phyloP scores from a whole-genome alignment of 2,797 vertebrate genomes.

The Macropus fuliginosus region DNA sequence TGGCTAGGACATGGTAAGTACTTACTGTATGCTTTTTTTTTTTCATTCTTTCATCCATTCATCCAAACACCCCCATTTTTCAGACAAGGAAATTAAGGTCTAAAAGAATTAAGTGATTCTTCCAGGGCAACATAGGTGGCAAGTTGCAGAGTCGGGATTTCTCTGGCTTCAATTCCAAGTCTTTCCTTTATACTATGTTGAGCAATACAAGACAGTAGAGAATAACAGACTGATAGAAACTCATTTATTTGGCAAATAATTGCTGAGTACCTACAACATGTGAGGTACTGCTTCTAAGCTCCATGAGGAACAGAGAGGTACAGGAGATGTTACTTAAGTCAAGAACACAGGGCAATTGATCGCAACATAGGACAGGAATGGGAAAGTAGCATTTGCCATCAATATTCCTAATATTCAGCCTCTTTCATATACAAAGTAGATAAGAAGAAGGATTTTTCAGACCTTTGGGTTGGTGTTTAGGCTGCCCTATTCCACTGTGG shows the following conservation, averaged over 20 bases:
- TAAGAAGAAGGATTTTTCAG: neutral
- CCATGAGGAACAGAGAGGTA: neutral
- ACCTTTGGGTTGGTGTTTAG: neutral
- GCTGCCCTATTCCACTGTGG: neutral
- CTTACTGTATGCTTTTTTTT: neutral
- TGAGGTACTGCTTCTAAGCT: neutral
- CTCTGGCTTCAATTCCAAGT: neutral
- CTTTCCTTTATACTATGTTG: neutral
- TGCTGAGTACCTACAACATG: neutral
- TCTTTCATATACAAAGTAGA: neutral
- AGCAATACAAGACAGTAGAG: neutral
- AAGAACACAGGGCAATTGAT: neutral
- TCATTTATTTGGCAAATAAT: neutral
- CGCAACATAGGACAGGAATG: neutral
- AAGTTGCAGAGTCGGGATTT: neutral
- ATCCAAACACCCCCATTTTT: neutral
- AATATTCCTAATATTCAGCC: neutral
- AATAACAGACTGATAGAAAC: neutral
- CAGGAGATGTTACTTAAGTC: neutral
- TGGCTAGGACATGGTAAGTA: neutral
- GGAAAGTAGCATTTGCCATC: neutral
- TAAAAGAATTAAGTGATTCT: neutral
- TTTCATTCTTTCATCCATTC: neutral
- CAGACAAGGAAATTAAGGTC: neutral
- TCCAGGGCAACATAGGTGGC: neutral